phyloP scores from a whole-genome alignment of 2,113 vertebrate species.

The Spea multiplicata region DNA sequence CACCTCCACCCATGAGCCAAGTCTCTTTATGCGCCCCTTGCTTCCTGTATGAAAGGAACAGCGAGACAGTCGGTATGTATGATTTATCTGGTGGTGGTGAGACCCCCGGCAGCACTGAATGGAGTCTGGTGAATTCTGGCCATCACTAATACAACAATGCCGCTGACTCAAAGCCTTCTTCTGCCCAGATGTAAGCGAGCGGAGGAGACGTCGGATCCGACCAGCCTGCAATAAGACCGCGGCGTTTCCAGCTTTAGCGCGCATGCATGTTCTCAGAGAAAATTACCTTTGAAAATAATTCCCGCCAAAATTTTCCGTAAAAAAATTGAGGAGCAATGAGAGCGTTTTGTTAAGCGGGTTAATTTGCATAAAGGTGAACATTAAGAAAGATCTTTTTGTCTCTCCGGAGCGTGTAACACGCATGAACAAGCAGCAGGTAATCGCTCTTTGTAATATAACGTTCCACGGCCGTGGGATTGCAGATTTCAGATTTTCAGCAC shows the following conservation, averaged over 20 bases:
- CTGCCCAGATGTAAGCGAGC: not conserved
- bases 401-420: constrained; percentile 12
- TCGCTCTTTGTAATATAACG: constrained; percentile 14
- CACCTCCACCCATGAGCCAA: no score
- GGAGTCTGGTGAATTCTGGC: no score
- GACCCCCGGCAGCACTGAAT: no score
- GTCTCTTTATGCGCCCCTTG: no score
- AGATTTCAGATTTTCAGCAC: constrained; percentile 19
- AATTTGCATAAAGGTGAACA: constrained; percentile 37
- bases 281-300: constrained; percentile 21
- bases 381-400: constrained; percentile 40
- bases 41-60: no score
- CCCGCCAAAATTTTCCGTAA: constrained; percentile 13
- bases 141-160: not conserved
- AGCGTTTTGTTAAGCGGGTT: constrained; percentile 36
- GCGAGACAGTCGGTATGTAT: no score
- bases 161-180: not conserved
- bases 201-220: not conserved
- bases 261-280: not conserved
- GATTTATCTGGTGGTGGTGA: no score
- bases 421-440: constrained; percentile 21
- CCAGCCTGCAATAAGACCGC: not conserved
- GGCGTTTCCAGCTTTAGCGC: not conserved
- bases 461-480: constrained; percentile 8
- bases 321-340: constrained; percentile 24